These are phyloP conservation scores for Patella depressa DNA, from an alignment of 2,888 invertebrate species.

Conservation along the genomic window DNA sequence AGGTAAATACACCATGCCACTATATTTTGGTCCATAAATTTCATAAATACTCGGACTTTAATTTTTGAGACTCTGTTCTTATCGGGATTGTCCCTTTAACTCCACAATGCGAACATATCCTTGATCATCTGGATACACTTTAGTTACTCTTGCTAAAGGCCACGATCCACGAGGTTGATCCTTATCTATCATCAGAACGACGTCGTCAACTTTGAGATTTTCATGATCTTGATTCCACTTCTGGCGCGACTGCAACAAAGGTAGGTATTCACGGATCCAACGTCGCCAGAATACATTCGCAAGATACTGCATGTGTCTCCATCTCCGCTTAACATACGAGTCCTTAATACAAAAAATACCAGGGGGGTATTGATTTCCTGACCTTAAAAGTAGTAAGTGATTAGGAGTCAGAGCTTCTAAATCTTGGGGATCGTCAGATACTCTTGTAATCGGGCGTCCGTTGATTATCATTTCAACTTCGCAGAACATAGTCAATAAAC, in stretches of 20 bases:
- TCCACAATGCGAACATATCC: conserved; percentile 12
- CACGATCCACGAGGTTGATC: not conserved
- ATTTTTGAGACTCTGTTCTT: too few relatives aligned
- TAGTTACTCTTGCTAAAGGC: conserved; percentile 8
- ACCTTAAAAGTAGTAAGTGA: conserved; percentile 24
- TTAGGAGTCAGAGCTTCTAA: conserved; percentile 30
- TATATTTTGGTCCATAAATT: too few relatives aligned
- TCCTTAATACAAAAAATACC: conserved; percentile 29
- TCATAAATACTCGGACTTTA: too few relatives aligned
- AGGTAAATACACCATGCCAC: too few relatives aligned
- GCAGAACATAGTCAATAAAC: conserved; percentile 27
- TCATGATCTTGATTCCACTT: conserved; percentile 17
- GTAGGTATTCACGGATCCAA: conserved; percentile 30
- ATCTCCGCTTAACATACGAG: conserved; percentile 29
- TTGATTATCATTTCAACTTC: conserved; percentile 36
- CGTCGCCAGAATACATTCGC: conserved; percentile 31
- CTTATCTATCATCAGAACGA: conserved; percentile 9
- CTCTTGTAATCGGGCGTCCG: conserved; percentile 25
- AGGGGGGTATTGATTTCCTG: conserved; percentile 24
- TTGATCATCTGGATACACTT: not conserved
- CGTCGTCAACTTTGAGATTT: not conserved
- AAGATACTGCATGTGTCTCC: conserved; percentile 39
- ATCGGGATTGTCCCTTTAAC: too few relatives aligned
- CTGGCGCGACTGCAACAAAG: conserved; percentile 23
- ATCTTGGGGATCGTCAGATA: conserved; percentile 23